Conservation (phyloP, 2,113 vertebrate genomes). For the Rhineura floridana region DNA sequence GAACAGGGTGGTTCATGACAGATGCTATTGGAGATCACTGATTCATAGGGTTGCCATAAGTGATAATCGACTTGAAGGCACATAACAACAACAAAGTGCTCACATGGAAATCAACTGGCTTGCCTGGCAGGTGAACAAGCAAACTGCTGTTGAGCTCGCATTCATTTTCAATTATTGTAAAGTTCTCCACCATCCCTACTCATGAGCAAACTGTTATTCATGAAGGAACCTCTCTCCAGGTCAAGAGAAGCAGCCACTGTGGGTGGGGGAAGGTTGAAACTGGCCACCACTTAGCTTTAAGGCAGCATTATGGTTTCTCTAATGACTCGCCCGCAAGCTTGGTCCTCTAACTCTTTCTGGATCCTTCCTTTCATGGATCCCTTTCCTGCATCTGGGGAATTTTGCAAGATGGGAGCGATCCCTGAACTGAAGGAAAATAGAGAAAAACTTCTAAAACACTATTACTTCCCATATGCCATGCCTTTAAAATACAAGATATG, state of each 20-base stretch:
- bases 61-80: too few relatives aligned
- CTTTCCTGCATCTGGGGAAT: neutral
- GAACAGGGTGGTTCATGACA: too few relatives aligned
- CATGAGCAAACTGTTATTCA: too few relatives aligned
- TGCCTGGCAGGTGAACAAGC: neutral
- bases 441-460: neutral
- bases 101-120: too few relatives aligned
- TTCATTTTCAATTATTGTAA: too few relatives aligned
- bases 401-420: neutral
- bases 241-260: neutral
- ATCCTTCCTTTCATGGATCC: neutral
- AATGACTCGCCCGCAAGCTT: neutral
- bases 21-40: too few relatives aligned
- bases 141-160: too few relatives aligned
- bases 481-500: neutral
- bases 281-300: neutral
- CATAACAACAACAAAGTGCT: too few relatives aligned
- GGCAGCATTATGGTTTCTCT: neutral
- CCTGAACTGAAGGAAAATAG: neutral
- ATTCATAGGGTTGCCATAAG: too few relatives aligned
- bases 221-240: neutral
- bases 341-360: neutral
- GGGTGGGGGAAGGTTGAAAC: too few relatives aligned
- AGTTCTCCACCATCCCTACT: too few relatives aligned
- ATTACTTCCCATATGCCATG: too few relatives aligned